These are phyloP conservation scores for Athene cunicularia DNA, from an alignment of 2,113 vertebrate species.

Conservation along the genomic window DNA sequence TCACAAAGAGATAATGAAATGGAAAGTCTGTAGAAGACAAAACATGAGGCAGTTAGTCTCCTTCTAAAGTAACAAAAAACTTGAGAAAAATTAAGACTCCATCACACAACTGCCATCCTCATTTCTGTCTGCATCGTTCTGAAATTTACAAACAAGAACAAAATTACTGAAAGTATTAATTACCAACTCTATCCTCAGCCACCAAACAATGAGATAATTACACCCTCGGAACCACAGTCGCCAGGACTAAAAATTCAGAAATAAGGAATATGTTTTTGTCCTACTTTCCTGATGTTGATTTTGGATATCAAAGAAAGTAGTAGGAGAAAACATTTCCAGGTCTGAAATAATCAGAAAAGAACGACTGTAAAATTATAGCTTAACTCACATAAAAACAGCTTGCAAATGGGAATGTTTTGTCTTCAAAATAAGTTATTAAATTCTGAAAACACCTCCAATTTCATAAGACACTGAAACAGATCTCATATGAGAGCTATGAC, in stretches of 20 bases:
- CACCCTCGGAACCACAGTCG: not conserved
- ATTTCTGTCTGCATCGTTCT: not conserved
- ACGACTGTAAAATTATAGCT: not conserved
- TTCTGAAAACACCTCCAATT: not conserved
- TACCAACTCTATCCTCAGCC: not conserved
- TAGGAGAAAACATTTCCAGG: not conserved
- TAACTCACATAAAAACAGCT: not conserved
- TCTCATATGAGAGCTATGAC: not conserved
- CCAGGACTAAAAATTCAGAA: not conserved
- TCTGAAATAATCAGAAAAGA: constrained; percentile 1
- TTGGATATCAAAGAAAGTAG: not conserved
- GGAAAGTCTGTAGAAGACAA: not conserved
- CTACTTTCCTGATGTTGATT: constrained; percentile 1
- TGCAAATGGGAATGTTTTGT: not conserved
- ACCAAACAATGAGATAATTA: not conserved
- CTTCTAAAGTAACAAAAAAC: not conserved
- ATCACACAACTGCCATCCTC: not conserved
- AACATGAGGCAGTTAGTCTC: not conserved
- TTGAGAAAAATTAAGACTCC: not conserved
- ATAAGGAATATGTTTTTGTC: not conserved
- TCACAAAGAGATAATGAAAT: not conserved
- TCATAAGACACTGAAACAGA: not conserved
- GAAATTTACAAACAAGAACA: not conserved
- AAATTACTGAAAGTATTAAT: not conserved
- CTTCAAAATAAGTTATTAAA: not conserved